These are phyloP conservation scores for Zapornia atra DNA, from an alignment of 2,113 vertebrate genomes.

Conservation along the genomic window DNA sequence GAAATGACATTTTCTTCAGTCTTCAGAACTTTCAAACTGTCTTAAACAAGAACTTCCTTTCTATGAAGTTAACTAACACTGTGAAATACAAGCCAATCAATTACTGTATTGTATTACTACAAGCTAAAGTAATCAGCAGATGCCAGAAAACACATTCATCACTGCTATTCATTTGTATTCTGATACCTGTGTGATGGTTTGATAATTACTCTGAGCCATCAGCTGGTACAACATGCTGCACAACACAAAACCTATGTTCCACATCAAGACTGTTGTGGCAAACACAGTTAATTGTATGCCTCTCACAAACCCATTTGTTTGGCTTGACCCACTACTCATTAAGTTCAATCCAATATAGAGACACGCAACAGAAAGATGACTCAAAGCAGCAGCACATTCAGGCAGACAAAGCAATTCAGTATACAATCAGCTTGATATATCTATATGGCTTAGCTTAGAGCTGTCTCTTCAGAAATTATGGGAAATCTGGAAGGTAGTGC, in stretches of 20 bases:
- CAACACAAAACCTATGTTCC: not conserved
- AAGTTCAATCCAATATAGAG: not conserved
- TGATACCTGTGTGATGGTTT: not conserved
- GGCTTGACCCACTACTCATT: not conserved
- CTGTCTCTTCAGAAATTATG: not conserved
- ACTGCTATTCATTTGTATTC: not conserved
- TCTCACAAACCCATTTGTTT: not conserved
- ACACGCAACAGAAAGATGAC: not conserved
- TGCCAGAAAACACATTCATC: not conserved
- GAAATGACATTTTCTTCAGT: conserved; percentile 22
- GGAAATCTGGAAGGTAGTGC: not conserved
- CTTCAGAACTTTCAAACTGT: not conserved
- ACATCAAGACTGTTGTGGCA: not conserved
- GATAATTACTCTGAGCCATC: not conserved
- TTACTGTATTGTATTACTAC: not conserved
- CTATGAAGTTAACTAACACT: conserved; percentile 8
- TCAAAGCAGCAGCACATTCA: not conserved
- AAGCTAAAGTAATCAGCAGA: not conserved
- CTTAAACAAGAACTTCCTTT: not conserved
- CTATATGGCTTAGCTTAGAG: not conserved
- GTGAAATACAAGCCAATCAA: not conserved
- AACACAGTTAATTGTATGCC: not conserved
- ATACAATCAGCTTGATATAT: not conserved
- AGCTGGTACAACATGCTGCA: not conserved
- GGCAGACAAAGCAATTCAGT: not conserved